A percentile compares a stretch with the other conserved stretches of the same genome.
These are phyloP conservation scores for Drosophila birchii DNA, from an alignment of 2,888 invertebrate species.

Conservation along the genomic window DNA sequence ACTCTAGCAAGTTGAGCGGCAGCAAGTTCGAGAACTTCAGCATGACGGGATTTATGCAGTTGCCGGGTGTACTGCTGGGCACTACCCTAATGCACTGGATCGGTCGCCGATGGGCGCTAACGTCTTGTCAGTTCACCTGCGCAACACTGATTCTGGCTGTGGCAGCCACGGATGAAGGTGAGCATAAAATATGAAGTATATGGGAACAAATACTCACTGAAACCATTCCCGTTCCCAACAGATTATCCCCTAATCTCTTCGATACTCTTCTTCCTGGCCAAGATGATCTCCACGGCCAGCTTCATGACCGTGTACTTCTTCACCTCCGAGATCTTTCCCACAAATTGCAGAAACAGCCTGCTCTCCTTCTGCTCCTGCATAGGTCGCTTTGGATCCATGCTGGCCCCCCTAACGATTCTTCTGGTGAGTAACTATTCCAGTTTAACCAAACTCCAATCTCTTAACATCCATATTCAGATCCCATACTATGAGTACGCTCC, in stretches of 20 bases:
- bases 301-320: conserved; percentile 88
- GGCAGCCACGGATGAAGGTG: conserved; percentile 54
- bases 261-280: conserved; percentile 86
- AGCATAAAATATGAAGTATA: background rate
- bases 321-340: conserved; percentile 90
- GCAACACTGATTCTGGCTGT: conserved; percentile 81
- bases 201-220: too few species aligned
- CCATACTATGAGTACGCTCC: conserved; percentile 85
- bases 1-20: conserved; percentile 89
- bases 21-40: conserved; percentile 91
- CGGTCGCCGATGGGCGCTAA: conserved; percentile 88
- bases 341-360: conserved; percentile 87
- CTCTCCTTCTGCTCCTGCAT: conserved; percentile 89
- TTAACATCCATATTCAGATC: conserved; percentile 52
- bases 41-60: conserved; percentile 86
- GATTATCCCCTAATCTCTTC: conserved; percentile 85
- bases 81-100: conserved; percentile 87
- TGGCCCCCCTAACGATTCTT: conserved; percentile 90
- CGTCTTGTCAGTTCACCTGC: conserved; percentile 87
- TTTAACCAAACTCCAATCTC: too few species aligned
- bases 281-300: conserved; percentile 88
- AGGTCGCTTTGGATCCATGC: conserved; percentile 89
- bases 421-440: conserved; percentile 76
- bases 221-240: background rate
- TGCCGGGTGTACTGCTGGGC: conserved; percentile 89